Percentiles rank a stretch among this genome's conserved stretches.
phyloP scores from a whole-genome alignment of 1,140 invertebrate species.

The Euura saliciscinereae region DNA sequence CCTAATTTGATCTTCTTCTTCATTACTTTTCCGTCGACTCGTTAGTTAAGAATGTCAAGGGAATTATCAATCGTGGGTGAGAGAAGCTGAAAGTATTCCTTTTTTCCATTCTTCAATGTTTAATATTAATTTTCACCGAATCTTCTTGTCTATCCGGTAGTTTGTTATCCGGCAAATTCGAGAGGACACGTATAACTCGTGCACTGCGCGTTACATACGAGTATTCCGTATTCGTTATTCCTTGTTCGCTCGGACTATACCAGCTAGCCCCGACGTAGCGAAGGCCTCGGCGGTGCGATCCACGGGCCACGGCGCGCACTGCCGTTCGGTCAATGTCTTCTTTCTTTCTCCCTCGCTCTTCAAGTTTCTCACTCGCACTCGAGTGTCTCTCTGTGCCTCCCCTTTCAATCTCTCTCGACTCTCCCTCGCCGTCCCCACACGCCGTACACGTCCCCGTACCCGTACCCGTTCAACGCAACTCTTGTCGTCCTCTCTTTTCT shows the following conservation, averaged over 20 bases:
- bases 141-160: too few species aligned
- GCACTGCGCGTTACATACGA: neutral
- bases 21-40: too few species aligned
- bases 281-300: conserved; percentile 37
- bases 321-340: conserved; percentile 60
- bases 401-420: conserved; percentile 16
- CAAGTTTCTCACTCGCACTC: conserved; percentile 1
- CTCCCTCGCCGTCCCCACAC: conserved; percentile 19
- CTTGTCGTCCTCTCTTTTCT: conserved; percentile 18
- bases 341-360: conserved; percentile 38
- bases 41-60: too few species aligned
- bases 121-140: too few species aligned
- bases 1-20: too few species aligned
- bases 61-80: too few species aligned
- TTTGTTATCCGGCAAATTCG: too few species aligned
- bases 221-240: conserved; percentile 1
- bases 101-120: too few species aligned
- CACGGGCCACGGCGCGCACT: conserved; percentile 30
- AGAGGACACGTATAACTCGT: neutral
- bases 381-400: conserved; percentile 14
- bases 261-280: conserved; percentile 26
- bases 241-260: neutral
- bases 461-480: conserved; percentile 37
- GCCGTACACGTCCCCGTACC: conserved; percentile 28
- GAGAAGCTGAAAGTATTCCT: too few species aligned